Conservation (phyloP, 2,113 vertebrate genomes). For the Tragelaphus imberbis region DNA sequence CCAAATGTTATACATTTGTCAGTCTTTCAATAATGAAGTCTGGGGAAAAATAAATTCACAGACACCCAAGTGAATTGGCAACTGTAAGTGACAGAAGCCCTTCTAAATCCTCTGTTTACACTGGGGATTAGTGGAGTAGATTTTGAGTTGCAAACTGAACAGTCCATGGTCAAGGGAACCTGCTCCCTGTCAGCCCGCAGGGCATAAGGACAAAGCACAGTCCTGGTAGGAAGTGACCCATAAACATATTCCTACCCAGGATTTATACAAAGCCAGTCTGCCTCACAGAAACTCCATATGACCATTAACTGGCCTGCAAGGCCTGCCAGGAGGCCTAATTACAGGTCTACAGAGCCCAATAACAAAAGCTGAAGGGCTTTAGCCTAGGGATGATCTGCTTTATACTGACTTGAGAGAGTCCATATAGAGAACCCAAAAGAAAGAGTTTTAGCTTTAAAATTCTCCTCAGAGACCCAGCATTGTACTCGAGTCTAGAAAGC, state of each 20-base stretch:
- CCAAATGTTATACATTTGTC: constrained; percentile 57
- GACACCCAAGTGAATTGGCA: constrained; percentile 88
- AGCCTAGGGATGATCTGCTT: constrained; percentile 99
- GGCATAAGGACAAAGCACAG: constrained; percentile 86
- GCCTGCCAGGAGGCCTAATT: constrained; percentile 98
- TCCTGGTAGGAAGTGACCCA: constrained; percentile 98
- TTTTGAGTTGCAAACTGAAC: constrained; percentile 78
- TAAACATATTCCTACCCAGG: constrained; percentile 91
- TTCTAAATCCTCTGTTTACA: constrained; percentile 91
- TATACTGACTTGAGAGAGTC: constrained; percentile 99
- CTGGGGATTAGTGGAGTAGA: constrained; percentile 86
- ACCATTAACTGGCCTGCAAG: constrained; percentile 92
- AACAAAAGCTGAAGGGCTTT: constrained; percentile 98
- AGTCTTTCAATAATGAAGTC: constrained; percentile 74
- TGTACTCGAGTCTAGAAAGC: constrained; percentile 83
- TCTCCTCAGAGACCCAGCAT: constrained; percentile 91
- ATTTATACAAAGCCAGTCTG: constrained; percentile 93
- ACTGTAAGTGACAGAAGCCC: constrained; percentile 87
- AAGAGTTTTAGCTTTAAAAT: constrained; percentile 94
- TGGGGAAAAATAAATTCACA: constrained; percentile 80
- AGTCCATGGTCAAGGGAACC: constrained; percentile 87
- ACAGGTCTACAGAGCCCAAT: constrained; percentile 96
- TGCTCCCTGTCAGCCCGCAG: constrained; percentile 83
- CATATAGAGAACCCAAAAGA: constrained; percentile 92
- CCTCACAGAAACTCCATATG: constrained; percentile 93